Evolutionary conservation across 2,888 invertebrate species (phyloP), one percentile per base, ranked within the genome.

Genomic region (Brachynemurus nebulosus): DNA sequence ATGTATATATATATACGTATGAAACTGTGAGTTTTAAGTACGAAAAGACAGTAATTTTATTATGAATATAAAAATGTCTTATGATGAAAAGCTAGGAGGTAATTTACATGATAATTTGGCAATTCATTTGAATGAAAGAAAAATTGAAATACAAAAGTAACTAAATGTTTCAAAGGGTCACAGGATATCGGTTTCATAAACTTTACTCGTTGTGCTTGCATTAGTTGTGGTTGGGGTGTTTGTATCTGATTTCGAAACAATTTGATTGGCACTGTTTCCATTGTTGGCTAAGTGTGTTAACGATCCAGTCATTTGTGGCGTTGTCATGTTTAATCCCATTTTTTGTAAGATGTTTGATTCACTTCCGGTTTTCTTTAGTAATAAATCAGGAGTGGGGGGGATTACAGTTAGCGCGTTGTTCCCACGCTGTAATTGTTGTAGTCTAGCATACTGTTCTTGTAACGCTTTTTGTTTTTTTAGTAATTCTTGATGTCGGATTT

Each of bases 101-200:
- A n/a, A n/a, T n/a, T n/a, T 30, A 30, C 30, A 30, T 30, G 30
- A 30, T 30, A 30, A 30, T 30, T 30, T 30, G 30, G 30, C 30
- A 30, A 30, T 12, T 30, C n/a, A 12, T 30, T 30, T n/a, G n/a
- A 30, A 30, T 30, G n/a, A n/a, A 14, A 30, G 14, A 5, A 30
- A 12, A 30, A 30, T n/a, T n/a, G n/a, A n/a, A n/a, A n/a, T n/a
- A n/a, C 3, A 30, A 30, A n/a, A n/a, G 14, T 30, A 5, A 12
- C 30, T 30, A 30, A 30, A 12, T 12, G 30, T 11, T 30, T 3
- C 30, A 42, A 20, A 19, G 12, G 68, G 79, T 85, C 85, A 91
- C 76, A 91, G 85, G 70, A 91, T 91, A 65, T 91, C 91, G 54
- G 91, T 91, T 71, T 91, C 90, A 66, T 90, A 91, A 54, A 88